Evolutionary conservation across 2,113 vertebrate genomes (phyloP).

Genomic region (Narcine bancroftii): DNA sequence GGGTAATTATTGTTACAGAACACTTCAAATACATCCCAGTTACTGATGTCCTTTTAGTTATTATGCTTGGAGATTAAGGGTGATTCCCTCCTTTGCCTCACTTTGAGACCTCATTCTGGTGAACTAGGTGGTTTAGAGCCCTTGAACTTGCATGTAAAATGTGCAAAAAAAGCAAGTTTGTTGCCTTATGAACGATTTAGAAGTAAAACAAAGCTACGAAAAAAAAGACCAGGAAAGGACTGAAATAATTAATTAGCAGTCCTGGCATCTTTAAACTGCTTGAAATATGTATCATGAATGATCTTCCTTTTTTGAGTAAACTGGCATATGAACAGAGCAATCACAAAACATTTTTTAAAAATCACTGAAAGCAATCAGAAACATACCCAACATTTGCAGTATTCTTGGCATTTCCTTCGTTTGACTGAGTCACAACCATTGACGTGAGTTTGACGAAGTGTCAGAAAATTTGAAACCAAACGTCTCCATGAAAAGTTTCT

Average conservation of each 20-base stretch:
- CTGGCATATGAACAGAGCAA: background rate
- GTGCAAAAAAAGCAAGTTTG: background rate
- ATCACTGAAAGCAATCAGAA: background rate
- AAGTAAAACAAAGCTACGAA: background rate
- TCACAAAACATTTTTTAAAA: background rate
- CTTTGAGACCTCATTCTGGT: background rate
- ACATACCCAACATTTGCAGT: constrained; percentile 2
- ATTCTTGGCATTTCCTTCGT: constrained; percentile 13
- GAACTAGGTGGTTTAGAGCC: background rate
- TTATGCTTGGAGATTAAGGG: background rate
- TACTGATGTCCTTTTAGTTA: background rate
- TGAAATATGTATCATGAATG: background rate
- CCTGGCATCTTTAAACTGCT: background rate
- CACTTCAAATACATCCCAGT: no score
- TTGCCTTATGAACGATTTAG: background rate
- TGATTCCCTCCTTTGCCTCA: background rate
- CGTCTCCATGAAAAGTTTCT: background rate
- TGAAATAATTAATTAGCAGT: background rate
- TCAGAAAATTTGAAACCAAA: constrained; percentile 25
- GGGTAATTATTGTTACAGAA: no score
- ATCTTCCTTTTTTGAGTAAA: background rate
- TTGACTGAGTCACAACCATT: background rate
- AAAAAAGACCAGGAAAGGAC: background rate
- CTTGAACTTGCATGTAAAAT: background rate
- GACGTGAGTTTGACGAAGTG: constrained; percentile 21